Evolutionary conservation across 2,113 vertebrate species (phyloP).

Genomic region (Neotoma lepida): DNA sequence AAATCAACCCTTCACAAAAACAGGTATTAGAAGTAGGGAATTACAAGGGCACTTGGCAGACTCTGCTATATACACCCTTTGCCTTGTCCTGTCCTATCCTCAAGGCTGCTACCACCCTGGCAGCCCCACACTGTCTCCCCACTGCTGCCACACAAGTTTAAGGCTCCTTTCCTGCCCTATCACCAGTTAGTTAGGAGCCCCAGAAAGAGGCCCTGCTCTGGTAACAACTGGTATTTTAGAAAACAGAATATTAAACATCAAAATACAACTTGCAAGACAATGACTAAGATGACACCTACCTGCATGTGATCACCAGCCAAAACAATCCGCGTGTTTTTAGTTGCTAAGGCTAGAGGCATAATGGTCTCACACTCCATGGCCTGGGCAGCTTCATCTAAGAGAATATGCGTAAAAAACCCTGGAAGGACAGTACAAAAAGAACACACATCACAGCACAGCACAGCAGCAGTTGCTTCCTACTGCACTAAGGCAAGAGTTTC

Average conservation of each 20-base stretch:
- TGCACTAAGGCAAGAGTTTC: not conserved
- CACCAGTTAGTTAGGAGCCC: not conserved
- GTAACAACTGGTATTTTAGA: not conserved
- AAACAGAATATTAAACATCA: not conserved
- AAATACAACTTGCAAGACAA: not conserved
- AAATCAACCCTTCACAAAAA: slow-evolving; percentile 45
- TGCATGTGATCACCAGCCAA: slow-evolving; percentile 99
- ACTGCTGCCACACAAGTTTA: not conserved
- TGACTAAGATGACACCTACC: slow-evolving; percentile 83
- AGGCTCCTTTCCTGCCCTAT: not conserved
- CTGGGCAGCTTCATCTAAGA: slow-evolving; percentile 98
- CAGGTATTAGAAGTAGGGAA: not conserved
- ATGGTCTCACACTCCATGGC: slow-evolving; percentile 99
- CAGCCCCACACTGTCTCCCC: not conserved
- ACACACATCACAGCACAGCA: slow-evolving; percentile 58
- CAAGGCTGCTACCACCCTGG: not conserved
- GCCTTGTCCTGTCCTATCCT: not conserved
- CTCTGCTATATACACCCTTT: not conserved
- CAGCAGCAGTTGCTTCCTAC: not conserved
- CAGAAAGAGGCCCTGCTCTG: not conserved
- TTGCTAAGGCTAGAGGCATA: slow-evolving; percentile 97
- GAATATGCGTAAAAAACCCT: slow-evolving; percentile 98
- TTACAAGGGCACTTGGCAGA: not conserved
- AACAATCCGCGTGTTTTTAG: slow-evolving; percentile 94
- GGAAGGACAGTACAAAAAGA: slow-evolving; percentile 86